These are phyloP conservation scores for Ceratitis capitata DNA, from an alignment of 1,140 invertebrate genomes.

Conservation along the genomic window DNA sequence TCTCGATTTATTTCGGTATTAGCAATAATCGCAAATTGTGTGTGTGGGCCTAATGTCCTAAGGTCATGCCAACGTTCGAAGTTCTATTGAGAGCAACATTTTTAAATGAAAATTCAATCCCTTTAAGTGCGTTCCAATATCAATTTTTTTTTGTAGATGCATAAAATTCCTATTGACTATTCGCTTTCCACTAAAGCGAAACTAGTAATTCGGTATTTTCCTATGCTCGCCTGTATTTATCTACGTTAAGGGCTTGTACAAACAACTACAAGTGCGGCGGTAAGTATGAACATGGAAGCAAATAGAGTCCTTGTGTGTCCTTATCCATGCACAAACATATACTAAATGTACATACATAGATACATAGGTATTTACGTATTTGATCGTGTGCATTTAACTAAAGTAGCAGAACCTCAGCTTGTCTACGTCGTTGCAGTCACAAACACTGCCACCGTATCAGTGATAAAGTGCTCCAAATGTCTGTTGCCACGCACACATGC, in stretches of 20 bases:
- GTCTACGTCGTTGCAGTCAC: not conserved
- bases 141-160: no score
- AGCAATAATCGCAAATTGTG: no score
- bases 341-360: not conserved
- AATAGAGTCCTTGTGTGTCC: not conserved
- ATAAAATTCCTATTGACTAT: not conserved
- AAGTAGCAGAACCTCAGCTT: not conserved
- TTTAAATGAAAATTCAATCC: no score
- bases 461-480: constrained; percentile 12
- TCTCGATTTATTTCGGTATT: no score
- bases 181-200: not conserved
- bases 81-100: no score
- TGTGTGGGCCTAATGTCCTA: no score
- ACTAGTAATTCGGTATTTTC: not conserved
- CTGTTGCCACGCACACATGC: not conserved
- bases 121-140: no score
- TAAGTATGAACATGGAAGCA: not conserved
- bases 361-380: no score
- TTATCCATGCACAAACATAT: not conserved
- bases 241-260: not conserved
- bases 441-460: not conserved
- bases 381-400: not conserved
- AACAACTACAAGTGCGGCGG: not conserved
- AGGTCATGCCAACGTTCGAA: no score
- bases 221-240: not conserved